A percentile compares a stretch with the other conserved stretches of the same genome.
These are phyloP conservation scores for Gambusia holbrooki DNA, from an alignment of 2,113 vertebrate species.

Conservation along the genomic window DNA sequence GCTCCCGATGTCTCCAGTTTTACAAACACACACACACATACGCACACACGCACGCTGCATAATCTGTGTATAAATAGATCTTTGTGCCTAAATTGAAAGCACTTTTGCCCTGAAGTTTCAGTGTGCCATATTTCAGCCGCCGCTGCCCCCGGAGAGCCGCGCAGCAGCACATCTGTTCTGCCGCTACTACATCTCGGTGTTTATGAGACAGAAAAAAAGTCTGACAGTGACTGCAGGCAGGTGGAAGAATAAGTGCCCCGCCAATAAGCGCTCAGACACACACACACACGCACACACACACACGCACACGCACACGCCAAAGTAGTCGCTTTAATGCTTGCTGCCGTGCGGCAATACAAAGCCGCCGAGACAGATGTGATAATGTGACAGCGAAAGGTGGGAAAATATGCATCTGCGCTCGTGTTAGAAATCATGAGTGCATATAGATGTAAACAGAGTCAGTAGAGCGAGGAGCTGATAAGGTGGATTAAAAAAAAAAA, in stretches of 20 bases:
- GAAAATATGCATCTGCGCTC: conserved; percentile 22
- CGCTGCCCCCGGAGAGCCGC: conserved; percentile 56
- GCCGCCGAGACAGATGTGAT: conserved; percentile 44
- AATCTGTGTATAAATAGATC: conserved; percentile 2
- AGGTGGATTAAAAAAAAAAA: neutral
- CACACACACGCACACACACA: neutral
- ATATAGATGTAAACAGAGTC: conserved; percentile 19
- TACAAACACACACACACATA: too few species aligned
- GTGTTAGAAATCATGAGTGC: conserved; percentile 13
- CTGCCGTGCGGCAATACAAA: conserved; percentile 27
- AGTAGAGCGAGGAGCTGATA: neutral
- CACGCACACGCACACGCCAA: too few species aligned
- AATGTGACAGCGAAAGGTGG: conserved; percentile 35
- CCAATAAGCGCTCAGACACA: conserved; percentile 11
- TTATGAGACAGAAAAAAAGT: conserved; percentile 5
- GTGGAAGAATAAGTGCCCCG: conserved; percentile 40
- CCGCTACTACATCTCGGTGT: neutral
- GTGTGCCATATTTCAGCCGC: conserved; percentile 19
- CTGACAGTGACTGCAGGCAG: conserved; percentile 68
- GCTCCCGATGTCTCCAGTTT: neutral
- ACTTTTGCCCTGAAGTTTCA: conserved; percentile 44
- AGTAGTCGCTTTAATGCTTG: conserved; percentile 5
- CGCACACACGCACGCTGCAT: neutral
- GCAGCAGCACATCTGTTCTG: conserved; percentile 53
- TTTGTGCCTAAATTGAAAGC: conserved; percentile 34